phyloP scores from a whole-genome alignment of 1,140 invertebrate genomes.

The Brachionus manjavacas region DNA sequence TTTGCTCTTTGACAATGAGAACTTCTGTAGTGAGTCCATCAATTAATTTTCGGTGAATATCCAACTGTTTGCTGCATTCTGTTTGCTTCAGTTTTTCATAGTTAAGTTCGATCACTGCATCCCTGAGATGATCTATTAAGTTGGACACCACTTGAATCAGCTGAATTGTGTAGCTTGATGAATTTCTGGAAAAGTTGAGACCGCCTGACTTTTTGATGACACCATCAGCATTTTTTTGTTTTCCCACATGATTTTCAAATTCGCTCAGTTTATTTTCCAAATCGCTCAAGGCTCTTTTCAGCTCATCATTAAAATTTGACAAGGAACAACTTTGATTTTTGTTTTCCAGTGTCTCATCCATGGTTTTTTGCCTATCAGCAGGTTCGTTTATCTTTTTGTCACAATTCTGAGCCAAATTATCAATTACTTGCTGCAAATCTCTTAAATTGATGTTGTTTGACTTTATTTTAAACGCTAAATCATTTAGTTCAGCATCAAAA shows the following conservation, averaged over 20 bases:
- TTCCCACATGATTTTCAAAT: constrained; percentile 20
- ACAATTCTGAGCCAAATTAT: not conserved
- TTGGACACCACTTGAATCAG: not conserved
- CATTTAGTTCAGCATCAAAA: not conserved
- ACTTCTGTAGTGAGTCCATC: constrained; percentile 32
- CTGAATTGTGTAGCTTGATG: constrained; percentile 6
- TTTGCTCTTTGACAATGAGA: constrained; percentile 30
- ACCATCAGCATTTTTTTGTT: not conserved
- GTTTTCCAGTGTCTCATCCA: not conserved
- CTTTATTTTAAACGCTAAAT: not conserved
- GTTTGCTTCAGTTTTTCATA: constrained; percentile 31
- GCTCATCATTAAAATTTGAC: constrained; percentile 9
- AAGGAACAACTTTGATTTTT: not conserved
- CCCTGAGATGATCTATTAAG: constrained; percentile 14
- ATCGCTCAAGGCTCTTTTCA: constrained; percentile 12
- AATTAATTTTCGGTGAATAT: constrained; percentile 27
- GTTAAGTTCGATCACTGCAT: not conserved
- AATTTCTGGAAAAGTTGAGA: not conserved
- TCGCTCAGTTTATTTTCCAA: constrained; percentile 1
- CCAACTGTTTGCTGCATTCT: constrained; percentile 11
- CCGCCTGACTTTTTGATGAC: not conserved
- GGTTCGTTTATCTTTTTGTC: not conserved
- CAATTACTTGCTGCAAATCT: not conserved
- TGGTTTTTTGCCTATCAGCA: not conserved
- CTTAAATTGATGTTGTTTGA: not conserved